Evolutionary conservation across 2,888 invertebrate species (phyloP), one percentile per base, ranked within the genome.

Genomic region (Drosophila mimica): DNA sequence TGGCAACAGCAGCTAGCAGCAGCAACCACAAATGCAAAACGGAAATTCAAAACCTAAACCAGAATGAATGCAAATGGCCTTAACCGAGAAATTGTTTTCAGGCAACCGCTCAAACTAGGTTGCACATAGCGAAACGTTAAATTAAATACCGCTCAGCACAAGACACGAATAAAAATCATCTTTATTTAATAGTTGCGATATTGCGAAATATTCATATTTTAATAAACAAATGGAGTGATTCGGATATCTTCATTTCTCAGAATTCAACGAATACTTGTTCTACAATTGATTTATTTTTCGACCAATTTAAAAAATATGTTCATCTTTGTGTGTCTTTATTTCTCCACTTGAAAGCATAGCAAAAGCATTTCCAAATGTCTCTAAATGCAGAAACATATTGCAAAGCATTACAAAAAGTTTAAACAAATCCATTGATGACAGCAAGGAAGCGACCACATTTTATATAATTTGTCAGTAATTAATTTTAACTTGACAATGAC

Each of bases 381-480:
- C 20, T 34, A 36, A 53, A 13, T 36, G 54, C 36, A 38, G 6
- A 11, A 28, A 13, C 36, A 36, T 11, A 25, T 54, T 28, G 36
- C 25, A 34, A 34, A 34, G 34, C 3, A 9, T 17, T 34, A 6
- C 5, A 25, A 34, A 53, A 13, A 25, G 4, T 53, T 30, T 40
- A 15, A 43, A 25, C 20, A 28, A 59, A n/a, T 5, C 9, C 33
- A 2, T 11, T 31, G 60, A 5, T 36, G 48, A 25, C 36, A 48
- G 63, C 31, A 17, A 9, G 20, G 15, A 20, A 46, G 17, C 25
- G 8, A 25, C n/a, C 43, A 17, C 43, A 40, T 61, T 62, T 54
- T 65, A 46, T 64, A 40, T 57, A 49, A 76, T 82, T 84, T 84
- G 82, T 71, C 84, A 74, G 79, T 75, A 72, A 82, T 84, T 81